These are phyloP conservation scores for Subanguina moxae DNA, from an alignment of 1,140 invertebrate genomes.

Conservation along the genomic window DNA sequence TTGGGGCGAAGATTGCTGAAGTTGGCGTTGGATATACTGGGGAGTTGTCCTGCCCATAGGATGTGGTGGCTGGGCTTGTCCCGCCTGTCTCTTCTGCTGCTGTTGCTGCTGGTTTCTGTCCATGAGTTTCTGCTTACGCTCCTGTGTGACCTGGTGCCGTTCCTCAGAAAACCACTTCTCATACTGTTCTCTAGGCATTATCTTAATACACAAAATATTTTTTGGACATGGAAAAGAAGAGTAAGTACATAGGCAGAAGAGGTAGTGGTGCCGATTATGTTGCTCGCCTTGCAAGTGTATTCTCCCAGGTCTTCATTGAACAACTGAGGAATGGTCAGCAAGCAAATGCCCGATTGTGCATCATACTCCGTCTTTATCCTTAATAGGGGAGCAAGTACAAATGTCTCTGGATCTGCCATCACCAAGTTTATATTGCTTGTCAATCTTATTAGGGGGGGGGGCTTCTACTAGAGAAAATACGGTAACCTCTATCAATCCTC, in stretches of 20 bases:
- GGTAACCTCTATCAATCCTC: too few relatives aligned
- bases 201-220: constrained; percentile 27
- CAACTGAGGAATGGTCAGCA: constrained; percentile 53
- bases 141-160: constrained; percentile 41
- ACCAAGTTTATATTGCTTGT: too few relatives aligned
- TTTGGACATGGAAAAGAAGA: neutral
- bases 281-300: constrained; percentile 82
- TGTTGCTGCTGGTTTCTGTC: constrained; percentile 11
- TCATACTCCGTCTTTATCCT: constrained; percentile 64
- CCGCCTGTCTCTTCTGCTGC: neutral
- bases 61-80: neutral
- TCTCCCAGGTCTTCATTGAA: constrained; percentile 56
- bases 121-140: constrained; percentile 49
- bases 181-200: constrained; percentile 48
- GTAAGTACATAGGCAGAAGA: constrained; percentile 33
- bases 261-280: constrained; percentile 68
- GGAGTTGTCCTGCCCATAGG: constrained; percentile 11
- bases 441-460: too few relatives aligned
- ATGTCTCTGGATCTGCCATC: too few relatives aligned
- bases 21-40: constrained; percentile 24
- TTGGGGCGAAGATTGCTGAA: constrained; percentile 21
- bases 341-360: constrained; percentile 46
- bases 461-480: too few relatives aligned
- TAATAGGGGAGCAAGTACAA: constrained; percentile 3
- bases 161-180: constrained; percentile 55